Conservation (phyloP, 2,888 invertebrate species). For the Meteorus colon region DNA sequence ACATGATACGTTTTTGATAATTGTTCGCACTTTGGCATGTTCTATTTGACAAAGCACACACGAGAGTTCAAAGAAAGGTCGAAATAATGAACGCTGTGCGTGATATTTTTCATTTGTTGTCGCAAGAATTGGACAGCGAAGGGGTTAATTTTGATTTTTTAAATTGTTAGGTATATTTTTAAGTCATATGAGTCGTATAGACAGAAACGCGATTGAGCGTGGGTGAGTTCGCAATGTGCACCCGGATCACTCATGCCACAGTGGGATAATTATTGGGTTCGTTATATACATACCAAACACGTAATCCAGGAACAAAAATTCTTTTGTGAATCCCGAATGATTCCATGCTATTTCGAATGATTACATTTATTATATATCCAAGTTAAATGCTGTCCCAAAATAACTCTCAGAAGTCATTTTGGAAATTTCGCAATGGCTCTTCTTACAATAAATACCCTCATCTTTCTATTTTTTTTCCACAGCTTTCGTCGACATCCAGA, state of each 20-base stretch:
- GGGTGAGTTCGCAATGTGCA: constrained; percentile 9
- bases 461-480: background rate
- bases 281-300: background rate
- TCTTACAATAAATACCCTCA: constrained; percentile 27
- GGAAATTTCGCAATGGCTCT: background rate
- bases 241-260: background rate
- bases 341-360: constrained; percentile 68
- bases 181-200: background rate
- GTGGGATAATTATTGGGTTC: constrained; percentile 14
- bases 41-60: constrained; percentile 8
- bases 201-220: constrained; percentile 17
- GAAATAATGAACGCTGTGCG: constrained; percentile 13
- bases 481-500: no score
- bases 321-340: constrained; percentile 52
- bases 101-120: constrained; percentile 28
- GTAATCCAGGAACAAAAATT: constrained; percentile 38
- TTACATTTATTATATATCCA: constrained; percentile 66
- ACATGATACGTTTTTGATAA: background rate
- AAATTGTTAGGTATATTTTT: constrained; percentile 16
- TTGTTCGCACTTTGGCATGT: background rate
- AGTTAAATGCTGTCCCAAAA: constrained; percentile 57
- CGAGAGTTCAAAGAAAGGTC: constrained; percentile 9
- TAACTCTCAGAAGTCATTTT: background rate
- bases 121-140: background rate
- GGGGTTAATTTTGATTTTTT: constrained; percentile 13